Percentiles rank a stretch among this genome's conserved stretches.
These are phyloP conservation scores for Arenaria interpres DNA, from an alignment of 2,113 vertebrate species.

Conservation along the genomic window DNA sequence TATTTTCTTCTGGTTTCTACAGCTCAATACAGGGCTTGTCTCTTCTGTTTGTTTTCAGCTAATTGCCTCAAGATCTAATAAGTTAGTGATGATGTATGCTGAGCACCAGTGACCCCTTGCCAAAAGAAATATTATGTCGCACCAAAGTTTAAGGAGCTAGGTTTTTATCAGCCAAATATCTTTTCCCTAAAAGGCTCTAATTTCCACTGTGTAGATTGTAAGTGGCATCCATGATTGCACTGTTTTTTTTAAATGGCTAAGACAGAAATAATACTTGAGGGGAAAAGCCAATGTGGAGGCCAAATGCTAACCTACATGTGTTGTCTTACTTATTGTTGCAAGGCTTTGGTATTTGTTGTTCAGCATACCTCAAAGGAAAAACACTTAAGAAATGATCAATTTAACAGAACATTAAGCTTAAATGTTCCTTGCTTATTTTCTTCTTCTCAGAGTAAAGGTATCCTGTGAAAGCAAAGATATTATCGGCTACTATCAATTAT, in stretches of 20 bases:
- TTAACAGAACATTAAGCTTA: slow-evolving; percentile 23
- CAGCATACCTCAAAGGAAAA: neutral
- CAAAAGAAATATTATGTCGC: slow-evolving; percentile 89
- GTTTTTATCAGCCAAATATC: slow-evolving; percentile 77
- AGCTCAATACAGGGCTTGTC: slow-evolving; percentile 94
- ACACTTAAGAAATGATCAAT: neutral
- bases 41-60: slow-evolving; percentile 95
- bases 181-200: slow-evolving; percentile 73
- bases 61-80: slow-evolving; percentile 99
- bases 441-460: neutral
- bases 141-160: slow-evolving; percentile 71
- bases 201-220: slow-evolving; percentile 77
- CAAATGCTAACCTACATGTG: neutral
- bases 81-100: slow-evolving; percentile 96
- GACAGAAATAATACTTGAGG: neutral
- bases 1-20: slow-evolving; percentile 86
- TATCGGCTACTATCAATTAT: neutral
- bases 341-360: neutral
- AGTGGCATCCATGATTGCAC: neutral
- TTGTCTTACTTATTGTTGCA: neutral
- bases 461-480: neutral
- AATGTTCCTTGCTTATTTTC: neutral
- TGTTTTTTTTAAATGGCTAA: neutral
- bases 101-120: slow-evolving; percentile 86
- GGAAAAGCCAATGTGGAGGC: neutral